Percentiles rank a stretch among this genome's conserved stretches.
phyloP scores from a whole-genome alignment of 2,888 invertebrate genomes.

The Hydroisotoma schaefferi region DNA sequence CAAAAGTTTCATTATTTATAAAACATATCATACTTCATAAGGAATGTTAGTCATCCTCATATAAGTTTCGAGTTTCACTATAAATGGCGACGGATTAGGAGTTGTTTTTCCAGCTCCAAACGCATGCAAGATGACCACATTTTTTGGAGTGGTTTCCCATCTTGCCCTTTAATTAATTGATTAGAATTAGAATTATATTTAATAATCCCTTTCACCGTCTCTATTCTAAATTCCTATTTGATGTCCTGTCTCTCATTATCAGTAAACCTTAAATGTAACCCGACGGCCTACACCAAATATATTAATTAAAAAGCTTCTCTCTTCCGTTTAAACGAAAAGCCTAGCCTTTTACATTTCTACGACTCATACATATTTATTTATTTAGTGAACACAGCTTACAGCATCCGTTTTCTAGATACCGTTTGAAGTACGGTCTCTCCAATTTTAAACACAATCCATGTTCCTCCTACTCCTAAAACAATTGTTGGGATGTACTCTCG shows the following conservation, averaged over 20 bases:
- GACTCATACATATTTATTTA: neutral
- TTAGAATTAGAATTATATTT: too few relatives aligned
- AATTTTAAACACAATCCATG: slow-evolving; percentile 1
- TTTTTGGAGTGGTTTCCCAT: slow-evolving; percentile 13
- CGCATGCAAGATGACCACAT: slow-evolving; percentile 19
- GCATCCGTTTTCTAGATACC: slow-evolving; percentile 2
- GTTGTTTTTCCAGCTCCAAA: slow-evolving; percentile 12
- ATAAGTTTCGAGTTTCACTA: slow-evolving; percentile 36
- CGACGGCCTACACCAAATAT: too few relatives aligned
- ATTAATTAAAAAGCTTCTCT: too few relatives aligned
- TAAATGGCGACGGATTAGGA: slow-evolving; percentile 36
- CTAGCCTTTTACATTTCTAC: too few relatives aligned
- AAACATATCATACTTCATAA: slow-evolving; percentile 25
- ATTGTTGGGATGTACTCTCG: too few relatives aligned
- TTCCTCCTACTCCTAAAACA: neutral
- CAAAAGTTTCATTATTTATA: neutral
- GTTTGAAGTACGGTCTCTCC: neutral
- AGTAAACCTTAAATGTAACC: too few relatives aligned
- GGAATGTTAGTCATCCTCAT: slow-evolving; percentile 35
- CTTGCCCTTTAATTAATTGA: neutral
- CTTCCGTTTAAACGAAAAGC: too few relatives aligned
- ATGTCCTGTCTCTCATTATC: too few relatives aligned
- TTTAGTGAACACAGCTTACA: slow-evolving; percentile 1
- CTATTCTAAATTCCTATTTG: too few relatives aligned
- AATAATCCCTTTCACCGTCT: too few relatives aligned